Conservation (phyloP, 2,797 vertebrate species). For the Pseudotriccus pelzelni region DNA sequence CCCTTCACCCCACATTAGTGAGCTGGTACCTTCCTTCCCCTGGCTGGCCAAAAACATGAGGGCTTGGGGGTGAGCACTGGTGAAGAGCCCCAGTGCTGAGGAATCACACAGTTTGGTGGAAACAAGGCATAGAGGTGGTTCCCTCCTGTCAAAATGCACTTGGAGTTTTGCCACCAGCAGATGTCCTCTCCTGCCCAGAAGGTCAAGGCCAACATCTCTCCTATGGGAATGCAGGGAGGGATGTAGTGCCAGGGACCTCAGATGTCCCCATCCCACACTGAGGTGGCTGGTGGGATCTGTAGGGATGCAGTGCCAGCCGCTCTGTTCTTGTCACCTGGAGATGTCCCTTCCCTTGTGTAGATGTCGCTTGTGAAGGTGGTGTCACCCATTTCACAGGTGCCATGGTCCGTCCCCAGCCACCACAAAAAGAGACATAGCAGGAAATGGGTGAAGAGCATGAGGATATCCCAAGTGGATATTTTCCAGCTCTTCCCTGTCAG, state of each 20-base stretch:
- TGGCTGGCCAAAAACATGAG: rapidly evolving
- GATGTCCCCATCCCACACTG: rapidly evolving
- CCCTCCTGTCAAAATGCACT: rapidly evolving
- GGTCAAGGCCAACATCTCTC: rapidly evolving
- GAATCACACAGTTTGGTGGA: background rate
- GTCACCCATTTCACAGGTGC: background rate
- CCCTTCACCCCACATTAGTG: background rate
- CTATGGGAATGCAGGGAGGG: background rate
- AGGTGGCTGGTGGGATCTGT: background rate
- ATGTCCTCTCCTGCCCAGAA: background rate
- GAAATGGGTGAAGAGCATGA: background rate
- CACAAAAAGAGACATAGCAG: rapidly evolving
- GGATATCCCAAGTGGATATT: rapidly evolving
- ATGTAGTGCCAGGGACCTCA: background rate
- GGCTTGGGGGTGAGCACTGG: background rate
- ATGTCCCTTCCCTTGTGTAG: background rate
- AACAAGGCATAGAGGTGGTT: rapidly evolving
- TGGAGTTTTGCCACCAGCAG: background rate
- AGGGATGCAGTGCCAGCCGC: background rate
- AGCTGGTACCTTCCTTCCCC: background rate
- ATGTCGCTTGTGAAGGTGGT: rapidly evolving
- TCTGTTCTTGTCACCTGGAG: background rate
- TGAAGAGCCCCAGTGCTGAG: background rate
- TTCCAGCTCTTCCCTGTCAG: background rate
- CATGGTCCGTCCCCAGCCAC: background rate